These are phyloP conservation scores for Hyposoter dolosus DNA, from an alignment of 2,888 invertebrate genomes.

Conservation along the genomic window DNA sequence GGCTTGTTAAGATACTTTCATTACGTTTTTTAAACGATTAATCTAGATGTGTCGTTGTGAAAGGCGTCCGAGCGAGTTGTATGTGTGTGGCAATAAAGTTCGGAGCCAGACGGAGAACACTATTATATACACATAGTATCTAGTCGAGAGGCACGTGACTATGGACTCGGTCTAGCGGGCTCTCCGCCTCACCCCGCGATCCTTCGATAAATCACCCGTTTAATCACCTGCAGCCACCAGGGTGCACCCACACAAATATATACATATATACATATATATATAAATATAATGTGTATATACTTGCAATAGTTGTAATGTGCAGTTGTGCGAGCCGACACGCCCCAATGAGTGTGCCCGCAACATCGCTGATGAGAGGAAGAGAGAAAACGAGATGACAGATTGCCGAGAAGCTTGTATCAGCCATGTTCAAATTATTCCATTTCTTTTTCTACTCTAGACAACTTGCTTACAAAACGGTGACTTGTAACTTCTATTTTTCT, in stretches of 20 bases:
- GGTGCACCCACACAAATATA: conserved; percentile 1
- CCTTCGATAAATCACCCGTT: conserved; percentile 66
- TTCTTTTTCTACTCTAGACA: conserved; percentile 14
- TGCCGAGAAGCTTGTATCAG: conserved; percentile 25
- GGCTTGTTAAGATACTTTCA: neutral
- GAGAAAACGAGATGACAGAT: conserved; percentile 34
- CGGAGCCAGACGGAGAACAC: conserved; percentile 54
- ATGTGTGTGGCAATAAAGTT: conserved; percentile 60
- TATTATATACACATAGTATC: conserved; percentile 52
- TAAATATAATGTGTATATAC: neutral
- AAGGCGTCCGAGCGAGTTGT: conserved; percentile 49
- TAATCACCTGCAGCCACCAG: conserved; percentile 65
- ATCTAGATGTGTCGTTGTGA: conserved; percentile 48
- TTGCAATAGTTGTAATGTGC: conserved; percentile 46
- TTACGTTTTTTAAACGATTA: conserved; percentile 41
- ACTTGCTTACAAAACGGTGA: conserved; percentile 15
- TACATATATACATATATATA: conserved; percentile 2
- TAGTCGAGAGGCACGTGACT: conserved; percentile 55
- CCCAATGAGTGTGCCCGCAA: conserved; percentile 52
- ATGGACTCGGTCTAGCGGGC: conserved; percentile 38
- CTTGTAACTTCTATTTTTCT: neutral
- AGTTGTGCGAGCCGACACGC: conserved; percentile 57
- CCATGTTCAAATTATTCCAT: conserved; percentile 14
- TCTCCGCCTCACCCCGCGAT: conserved; percentile 53
- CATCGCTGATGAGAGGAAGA: conserved; percentile 45